Evolutionary conservation across 2,797 vertebrate genomes (phyloP).

Genomic region (Hyperoplus immaculatus): DNA sequence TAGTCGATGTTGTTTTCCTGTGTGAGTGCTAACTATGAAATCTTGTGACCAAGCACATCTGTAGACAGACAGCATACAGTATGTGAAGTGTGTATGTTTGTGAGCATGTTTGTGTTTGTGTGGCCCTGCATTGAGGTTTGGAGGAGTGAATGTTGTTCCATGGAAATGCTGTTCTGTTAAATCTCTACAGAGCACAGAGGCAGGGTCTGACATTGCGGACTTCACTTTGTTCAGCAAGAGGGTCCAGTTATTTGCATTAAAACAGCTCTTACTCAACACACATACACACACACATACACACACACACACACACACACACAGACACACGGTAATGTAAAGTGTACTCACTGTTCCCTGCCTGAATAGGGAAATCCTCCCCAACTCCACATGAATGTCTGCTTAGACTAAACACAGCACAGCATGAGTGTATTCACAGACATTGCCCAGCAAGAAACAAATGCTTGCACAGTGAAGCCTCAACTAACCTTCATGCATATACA

Average conservation of each 20-base stretch:
- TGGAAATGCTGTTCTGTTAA: slow-evolving; percentile 15
- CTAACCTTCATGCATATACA: slow-evolving; percentile 47
- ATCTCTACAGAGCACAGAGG: background rate
- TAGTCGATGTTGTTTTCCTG: slow-evolving; percentile 59
- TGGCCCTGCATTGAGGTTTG: slow-evolving; percentile 24
- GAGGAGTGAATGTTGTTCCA: background rate
- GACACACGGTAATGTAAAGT: slow-evolving; percentile 34
- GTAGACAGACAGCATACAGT: slow-evolving; percentile 48
- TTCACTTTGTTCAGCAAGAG: slow-evolving; percentile 34
- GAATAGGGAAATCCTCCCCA: slow-evolving; percentile 47
- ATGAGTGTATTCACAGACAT: slow-evolving; percentile 62
- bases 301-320: slow-evolving; percentile 11
- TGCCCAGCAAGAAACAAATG: slow-evolving; percentile 58
- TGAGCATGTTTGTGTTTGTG: slow-evolving; percentile 1
- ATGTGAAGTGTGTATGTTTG: slow-evolving; percentile 4
- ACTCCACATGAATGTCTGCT: slow-evolving; percentile 68
- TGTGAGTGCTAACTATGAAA: slow-evolving; percentile 44
- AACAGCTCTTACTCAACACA: slow-evolving; percentile 6
- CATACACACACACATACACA: slow-evolving; percentile 2
- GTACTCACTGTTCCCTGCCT: slow-evolving; percentile 42
- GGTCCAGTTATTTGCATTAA: slow-evolving; percentile 12
- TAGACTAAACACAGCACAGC: slow-evolving; percentile 67
- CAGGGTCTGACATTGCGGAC: slow-evolving; percentile 9
- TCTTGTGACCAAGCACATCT: slow-evolving; percentile 56
- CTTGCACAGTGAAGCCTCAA: slow-evolving; percentile 49